These are phyloP conservation scores for Lamellibrachia luymesi DNA, from an alignment of 1,140 invertebrate genomes.

Conservation along the genomic window DNA sequence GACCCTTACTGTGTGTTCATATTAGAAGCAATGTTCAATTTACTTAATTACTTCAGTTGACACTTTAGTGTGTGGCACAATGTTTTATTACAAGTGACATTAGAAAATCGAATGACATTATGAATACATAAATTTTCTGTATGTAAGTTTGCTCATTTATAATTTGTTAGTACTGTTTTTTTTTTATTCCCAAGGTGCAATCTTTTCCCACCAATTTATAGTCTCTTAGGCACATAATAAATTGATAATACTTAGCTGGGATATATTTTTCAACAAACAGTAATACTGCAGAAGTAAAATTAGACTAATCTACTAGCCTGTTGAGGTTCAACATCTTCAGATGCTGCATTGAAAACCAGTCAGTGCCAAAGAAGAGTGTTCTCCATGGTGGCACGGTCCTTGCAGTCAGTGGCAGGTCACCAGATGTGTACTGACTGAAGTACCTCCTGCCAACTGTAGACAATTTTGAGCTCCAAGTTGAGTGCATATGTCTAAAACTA, in stretches of 20 bases:
- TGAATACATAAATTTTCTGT: no score
- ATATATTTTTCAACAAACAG: no score
- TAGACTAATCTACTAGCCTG: conserved; percentile 30
- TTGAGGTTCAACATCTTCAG: conserved; percentile 38
- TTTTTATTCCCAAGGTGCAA: not conserved
- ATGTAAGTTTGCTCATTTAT: not conserved
- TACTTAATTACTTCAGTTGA: no score
- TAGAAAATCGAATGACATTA: no score
- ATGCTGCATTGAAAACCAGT: conserved; percentile 41
- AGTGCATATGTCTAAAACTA: not conserved
- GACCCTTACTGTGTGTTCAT: no score
- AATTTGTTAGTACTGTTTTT: not conserved
- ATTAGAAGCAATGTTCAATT: no score
- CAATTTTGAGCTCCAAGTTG: not conserved
- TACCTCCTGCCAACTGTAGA: conserved; percentile 10
- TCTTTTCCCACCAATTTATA: not conserved
- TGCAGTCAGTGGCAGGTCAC: conserved; percentile 10
- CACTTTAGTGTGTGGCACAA: no score
- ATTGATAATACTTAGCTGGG: no score
- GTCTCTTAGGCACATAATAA: no score
- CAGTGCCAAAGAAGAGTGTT: conserved; percentile 50
- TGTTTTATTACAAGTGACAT: no score
- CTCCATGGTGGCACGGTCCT: conserved; percentile 33
- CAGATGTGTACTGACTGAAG: conserved; percentile 16
- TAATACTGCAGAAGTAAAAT: not conserved